These are phyloP conservation scores for Drosophila leonis DNA, from an alignment of 2,888 invertebrate species.

Conservation along the genomic window DNA sequence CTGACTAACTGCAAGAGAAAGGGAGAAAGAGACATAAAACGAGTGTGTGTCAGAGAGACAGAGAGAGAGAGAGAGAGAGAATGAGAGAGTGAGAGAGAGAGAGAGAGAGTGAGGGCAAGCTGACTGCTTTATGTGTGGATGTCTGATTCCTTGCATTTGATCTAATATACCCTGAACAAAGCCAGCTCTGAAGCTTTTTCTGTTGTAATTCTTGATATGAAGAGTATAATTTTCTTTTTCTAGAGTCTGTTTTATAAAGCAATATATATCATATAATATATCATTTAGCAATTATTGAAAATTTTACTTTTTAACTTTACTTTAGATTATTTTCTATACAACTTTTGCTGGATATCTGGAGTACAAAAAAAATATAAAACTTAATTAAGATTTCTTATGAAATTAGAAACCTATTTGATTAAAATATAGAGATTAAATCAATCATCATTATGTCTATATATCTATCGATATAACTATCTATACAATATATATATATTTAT, in stretches of 20 bases:
- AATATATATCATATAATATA: neutral
- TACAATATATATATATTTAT: neutral
- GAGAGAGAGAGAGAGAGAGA: constrained; percentile 1
- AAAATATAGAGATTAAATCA: too few relatives aligned
- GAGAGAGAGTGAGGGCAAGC: neutral
- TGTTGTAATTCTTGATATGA: neutral
- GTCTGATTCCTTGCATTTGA: constrained; percentile 13
- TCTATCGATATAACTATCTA: neutral
- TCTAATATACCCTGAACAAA: constrained; percentile 8
- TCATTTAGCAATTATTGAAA: too few relatives aligned
- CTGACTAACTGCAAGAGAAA: neutral
- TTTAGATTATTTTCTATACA: too few relatives aligned
- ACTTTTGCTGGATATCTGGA: too few relatives aligned
- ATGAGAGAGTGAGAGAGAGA: neutral
- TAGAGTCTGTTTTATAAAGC: neutral
- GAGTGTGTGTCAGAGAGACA: neutral
- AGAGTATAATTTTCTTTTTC: neutral
- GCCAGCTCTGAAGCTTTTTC: neutral
- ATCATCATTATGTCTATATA: too few relatives aligned
- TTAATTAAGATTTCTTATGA: too few relatives aligned
- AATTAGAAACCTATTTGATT: too few relatives aligned
- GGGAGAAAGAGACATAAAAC: neutral
- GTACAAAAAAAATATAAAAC: too few relatives aligned
- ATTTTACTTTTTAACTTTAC: too few relatives aligned
- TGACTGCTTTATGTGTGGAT: neutral